These are phyloP conservation scores for Tinamus major DNA, from an alignment of 2,797 vertebrate species.

Conservation along the genomic window DNA sequence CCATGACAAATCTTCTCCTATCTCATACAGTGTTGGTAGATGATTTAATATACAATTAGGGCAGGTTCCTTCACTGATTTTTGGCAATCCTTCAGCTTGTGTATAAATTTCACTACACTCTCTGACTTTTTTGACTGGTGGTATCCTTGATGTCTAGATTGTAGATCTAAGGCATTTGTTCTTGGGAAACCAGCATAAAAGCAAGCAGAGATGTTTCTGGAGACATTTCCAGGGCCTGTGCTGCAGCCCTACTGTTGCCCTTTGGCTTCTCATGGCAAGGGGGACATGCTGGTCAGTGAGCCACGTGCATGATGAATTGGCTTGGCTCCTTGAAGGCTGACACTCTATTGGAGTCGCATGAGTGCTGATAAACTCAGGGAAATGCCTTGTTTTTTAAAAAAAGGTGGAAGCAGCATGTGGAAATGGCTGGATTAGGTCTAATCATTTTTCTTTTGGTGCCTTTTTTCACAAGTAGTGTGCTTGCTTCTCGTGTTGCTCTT, in stretches of 20 bases:
- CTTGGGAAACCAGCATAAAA: background rate
- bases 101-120: background rate
- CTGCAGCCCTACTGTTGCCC: background rate
- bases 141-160: background rate
- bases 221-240: background rate
- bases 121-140: background rate
- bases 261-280: background rate
- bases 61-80: background rate
- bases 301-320: fast-evolving
- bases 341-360: background rate
- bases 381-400: background rate
- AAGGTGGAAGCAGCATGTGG: background rate
- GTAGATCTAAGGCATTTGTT: background rate
- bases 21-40: background rate
- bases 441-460: background rate
- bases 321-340: background rate
- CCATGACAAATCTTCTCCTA: background rate
- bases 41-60: background rate
- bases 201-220: background rate
- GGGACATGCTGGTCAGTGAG: background rate
- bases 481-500: background rate
- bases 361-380: background rate
- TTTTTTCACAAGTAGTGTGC: background rate
- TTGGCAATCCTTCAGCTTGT: background rate
- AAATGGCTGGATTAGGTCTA: background rate